Conservation (phyloP, 2,888 invertebrate species). For the Cepaea hortensis region DNA sequence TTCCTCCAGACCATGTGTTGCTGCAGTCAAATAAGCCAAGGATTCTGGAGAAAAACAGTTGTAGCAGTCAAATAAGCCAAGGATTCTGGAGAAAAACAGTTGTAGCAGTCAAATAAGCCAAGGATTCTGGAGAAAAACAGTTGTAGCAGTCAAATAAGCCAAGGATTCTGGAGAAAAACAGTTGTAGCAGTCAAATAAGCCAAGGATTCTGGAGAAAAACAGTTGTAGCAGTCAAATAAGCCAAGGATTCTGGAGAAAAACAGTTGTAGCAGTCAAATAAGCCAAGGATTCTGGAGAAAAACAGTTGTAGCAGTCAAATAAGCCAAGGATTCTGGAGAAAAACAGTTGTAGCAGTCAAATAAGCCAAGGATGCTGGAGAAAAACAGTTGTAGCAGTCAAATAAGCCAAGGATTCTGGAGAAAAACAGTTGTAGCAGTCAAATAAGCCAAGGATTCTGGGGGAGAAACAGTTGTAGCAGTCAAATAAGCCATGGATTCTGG, state of each 20-base stretch:
- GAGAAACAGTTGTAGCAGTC: background rate
- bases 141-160: background rate
- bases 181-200: background rate
- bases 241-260: too few species aligned
- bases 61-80: too few species aligned
- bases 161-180: background rate
- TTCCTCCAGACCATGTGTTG: constrained; percentile 90
- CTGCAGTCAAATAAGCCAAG: constrained; percentile 94
- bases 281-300: too few species aligned
- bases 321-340: too few species aligned
- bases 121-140: background rate
- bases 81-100: too few species aligned
- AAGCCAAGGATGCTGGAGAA: too few species aligned
- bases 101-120: too few species aligned
- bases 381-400: background rate
- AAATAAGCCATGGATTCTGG: background rate
- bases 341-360: too few species aligned
- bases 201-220: constrained; percentile 79
- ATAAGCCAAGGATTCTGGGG: constrained; percentile 77
- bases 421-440: constrained; percentile 73
- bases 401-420: background rate
- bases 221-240: too few species aligned
- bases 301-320: too few species aligned
- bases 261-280: too few species aligned
- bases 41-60: constrained; percentile 75